Percentiles rank a stretch among this genome's conserved stretches.
These are phyloP conservation scores for Halcyon smyrnensis DNA, from an alignment of 2,797 vertebrate species.

Conservation along the genomic window DNA sequence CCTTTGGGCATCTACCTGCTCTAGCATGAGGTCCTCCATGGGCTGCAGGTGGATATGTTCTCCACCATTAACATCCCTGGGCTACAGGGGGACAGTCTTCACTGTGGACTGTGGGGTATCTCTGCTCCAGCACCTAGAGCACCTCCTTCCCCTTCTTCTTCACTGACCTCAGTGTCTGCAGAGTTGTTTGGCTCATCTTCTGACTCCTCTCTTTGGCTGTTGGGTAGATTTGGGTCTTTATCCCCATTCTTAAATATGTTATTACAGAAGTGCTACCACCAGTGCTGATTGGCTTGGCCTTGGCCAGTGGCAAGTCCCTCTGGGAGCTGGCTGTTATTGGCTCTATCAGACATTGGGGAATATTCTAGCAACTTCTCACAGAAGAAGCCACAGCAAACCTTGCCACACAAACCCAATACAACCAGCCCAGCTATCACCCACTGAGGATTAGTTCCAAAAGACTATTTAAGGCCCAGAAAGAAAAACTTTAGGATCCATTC, in stretches of 20 bases:
- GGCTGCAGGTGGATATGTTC: neutral
- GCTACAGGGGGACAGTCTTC: neutral
- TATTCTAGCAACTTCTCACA: neutral
- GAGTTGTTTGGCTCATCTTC: neutral
- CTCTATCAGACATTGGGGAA: neutral
- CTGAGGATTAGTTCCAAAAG: neutral
- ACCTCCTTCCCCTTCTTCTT: neutral
- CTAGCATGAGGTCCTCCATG: too few species aligned
- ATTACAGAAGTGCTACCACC: neutral
- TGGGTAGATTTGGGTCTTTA: neutral
- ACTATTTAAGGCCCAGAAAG: neutral
- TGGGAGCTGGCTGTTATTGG: neutral
- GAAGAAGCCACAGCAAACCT: neutral
- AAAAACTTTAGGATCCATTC: neutral
- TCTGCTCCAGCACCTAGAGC: neutral
- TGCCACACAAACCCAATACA: neutral
- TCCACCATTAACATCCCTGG: neutral
- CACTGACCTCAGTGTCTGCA: neutral
- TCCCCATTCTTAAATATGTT: neutral
- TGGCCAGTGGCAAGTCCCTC: neutral
- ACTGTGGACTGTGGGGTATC: neutral
- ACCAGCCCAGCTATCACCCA: neutral
- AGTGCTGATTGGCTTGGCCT: fast-evolving
- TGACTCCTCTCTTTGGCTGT: neutral
- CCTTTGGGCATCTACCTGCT: neutral